These are phyloP conservation scores for Halictus quadricinctus DNA, from an alignment of 2,888 invertebrate species.

Conservation along the genomic window DNA sequence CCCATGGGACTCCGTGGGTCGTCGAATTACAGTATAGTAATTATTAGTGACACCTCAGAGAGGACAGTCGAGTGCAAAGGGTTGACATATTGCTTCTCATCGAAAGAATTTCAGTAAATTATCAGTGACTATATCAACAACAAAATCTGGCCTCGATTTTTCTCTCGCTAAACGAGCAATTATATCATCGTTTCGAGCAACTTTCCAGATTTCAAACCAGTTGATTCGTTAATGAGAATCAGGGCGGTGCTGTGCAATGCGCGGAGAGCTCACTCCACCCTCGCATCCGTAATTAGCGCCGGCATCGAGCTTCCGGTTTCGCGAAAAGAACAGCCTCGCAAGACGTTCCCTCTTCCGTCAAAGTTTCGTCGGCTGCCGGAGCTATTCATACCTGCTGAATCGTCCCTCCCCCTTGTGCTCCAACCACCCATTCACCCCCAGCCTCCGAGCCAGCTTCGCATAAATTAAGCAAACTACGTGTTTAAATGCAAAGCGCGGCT, in stretches of 20 bases:
- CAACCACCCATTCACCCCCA: constrained; percentile 32
- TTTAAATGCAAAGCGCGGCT: constrained; percentile 73
- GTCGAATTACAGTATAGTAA: too few species aligned
- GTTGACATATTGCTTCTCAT: too few species aligned
- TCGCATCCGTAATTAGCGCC: constrained; percentile 33
- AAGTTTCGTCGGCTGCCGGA: constrained; percentile 58
- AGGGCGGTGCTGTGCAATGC: background rate
- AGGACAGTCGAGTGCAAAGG: too few species aligned
- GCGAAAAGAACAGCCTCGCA: constrained; percentile 13
- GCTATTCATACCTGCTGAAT: constrained; percentile 62
- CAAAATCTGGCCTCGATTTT: background rate
- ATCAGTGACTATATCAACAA: too few species aligned
- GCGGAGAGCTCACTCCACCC: constrained; percentile 6
- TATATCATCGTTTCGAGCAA: background rate
- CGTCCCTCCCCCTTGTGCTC: constrained; percentile 18
- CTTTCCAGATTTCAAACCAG: background rate
- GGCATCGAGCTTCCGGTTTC: constrained; percentile 39
- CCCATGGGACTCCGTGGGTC: too few species aligned
- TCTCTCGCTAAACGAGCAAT: background rate
- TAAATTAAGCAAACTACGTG: constrained; percentile 69
- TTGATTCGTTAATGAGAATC: background rate
- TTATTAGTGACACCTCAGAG: too few species aligned
- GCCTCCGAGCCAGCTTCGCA: constrained; percentile 40
- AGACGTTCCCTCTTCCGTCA: constrained; percentile 32
- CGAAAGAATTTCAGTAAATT: too few species aligned